Conservation (phyloP, 2,797 vertebrate species). For the Microchirus variegatus region DNA sequence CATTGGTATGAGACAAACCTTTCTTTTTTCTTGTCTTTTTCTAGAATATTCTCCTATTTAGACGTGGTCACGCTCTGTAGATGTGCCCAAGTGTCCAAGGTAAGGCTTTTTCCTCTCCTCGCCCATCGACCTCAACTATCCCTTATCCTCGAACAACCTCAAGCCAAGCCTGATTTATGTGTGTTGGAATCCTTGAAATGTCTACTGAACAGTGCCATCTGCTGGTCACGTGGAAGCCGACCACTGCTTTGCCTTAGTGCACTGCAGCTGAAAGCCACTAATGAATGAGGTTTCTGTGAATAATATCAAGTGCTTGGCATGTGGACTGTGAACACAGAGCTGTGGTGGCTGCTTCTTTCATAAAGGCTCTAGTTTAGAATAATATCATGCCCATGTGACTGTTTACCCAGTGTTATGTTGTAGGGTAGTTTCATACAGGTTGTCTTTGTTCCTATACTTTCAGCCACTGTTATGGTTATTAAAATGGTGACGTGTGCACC, state of each 20-base stretch:
- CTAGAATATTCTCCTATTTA: conserved; percentile 97
- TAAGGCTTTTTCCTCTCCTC: conserved; percentile 57
- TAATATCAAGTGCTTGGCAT: conserved; percentile 30
- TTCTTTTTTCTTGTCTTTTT: conserved; percentile 54
- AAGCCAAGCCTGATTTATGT: not conserved
- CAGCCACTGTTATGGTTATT: not conserved
- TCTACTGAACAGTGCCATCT: conserved; percentile 53
- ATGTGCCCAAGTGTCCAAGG: conserved; percentile 97
- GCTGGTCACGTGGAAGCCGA: conserved; percentile 43
- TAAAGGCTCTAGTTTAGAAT: conserved; percentile 8
- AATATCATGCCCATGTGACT: conserved; percentile 3
- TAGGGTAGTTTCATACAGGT: not conserved
- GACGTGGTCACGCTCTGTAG: conserved; percentile 95
- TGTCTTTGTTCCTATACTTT: not conserved
- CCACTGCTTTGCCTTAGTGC: conserved; percentile 22
- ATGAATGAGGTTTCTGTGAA: conserved; percentile 59
- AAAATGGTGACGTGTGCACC: not conserved
- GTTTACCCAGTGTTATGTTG: not conserved
- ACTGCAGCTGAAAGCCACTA: conserved; percentile 57
- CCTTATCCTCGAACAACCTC: too few species aligned
- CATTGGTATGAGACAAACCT: conserved; percentile 9
- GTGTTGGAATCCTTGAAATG: conserved; percentile 13
- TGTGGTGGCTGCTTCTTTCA: conserved; percentile 14
- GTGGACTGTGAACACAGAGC: conserved; percentile 33
- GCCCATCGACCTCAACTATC: too few species aligned